Percentiles rank a stretch among this genome's conserved stretches.
These are phyloP conservation scores for Dendrolimus houi DNA, from an alignment of 2,888 invertebrate genomes.

Conservation along the genomic window DNA sequence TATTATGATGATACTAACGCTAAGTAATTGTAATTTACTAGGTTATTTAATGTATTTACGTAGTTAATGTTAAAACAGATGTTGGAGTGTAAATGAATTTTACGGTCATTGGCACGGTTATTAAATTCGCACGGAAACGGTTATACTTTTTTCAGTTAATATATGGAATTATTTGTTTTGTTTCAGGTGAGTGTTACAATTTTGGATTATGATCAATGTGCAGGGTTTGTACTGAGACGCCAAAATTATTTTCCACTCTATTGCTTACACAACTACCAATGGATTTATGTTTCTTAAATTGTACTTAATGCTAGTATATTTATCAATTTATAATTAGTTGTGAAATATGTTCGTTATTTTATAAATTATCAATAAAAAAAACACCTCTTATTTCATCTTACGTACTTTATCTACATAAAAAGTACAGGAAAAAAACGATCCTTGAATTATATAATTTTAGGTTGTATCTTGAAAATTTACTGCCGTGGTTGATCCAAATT, in stretches of 20 bases:
- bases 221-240: constrained; percentile 15
- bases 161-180: constrained; percentile 25
- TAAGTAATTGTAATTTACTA: neutral
- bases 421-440: too few relatives aligned
- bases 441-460: too few relatives aligned
- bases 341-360: too few relatives aligned
- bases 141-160: constrained; percentile 15
- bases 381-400: too few relatives aligned
- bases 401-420: too few relatives aligned
- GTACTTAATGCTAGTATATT: neutral
- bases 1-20: too few relatives aligned
- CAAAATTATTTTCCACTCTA: too few relatives aligned
- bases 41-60: neutral
- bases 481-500: too few relatives aligned
- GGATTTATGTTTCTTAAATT: constrained; percentile 1
- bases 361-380: too few relatives aligned
- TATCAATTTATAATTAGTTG: too few relatives aligned
- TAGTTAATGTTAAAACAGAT: constrained; percentile 38
- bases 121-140: constrained; percentile 28
- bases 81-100: constrained; percentile 30
- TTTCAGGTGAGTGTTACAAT: constrained; percentile 57
- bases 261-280: neutral
- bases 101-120: constrained; percentile 39
- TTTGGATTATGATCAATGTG: constrained; percentile 3
- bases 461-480: too few relatives aligned